Percentiles rank a stretch among this genome's conserved stretches.
These are phyloP conservation scores for Paracanthobrama guichenoti DNA, from an alignment of 2,113 vertebrate genomes.

Conservation along the genomic window DNA sequence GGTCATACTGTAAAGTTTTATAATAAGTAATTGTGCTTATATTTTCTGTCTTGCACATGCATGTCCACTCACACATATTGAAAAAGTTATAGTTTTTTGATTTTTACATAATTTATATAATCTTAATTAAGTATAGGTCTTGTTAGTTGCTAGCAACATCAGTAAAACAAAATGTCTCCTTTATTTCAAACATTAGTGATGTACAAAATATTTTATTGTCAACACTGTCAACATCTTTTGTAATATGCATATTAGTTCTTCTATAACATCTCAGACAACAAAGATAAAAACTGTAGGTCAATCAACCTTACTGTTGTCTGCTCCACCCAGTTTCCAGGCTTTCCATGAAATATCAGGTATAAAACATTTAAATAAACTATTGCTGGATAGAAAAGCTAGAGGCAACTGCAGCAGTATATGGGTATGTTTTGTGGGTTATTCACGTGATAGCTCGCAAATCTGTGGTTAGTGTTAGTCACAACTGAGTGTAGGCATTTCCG, in stretches of 20 bases:
- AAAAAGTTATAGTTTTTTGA: not conserved
- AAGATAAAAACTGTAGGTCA: not conserved
- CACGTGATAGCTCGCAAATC: not conserved
- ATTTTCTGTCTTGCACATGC: not conserved
- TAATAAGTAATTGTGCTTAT: not conserved
- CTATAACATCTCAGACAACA: not conserved
- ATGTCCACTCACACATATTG: not conserved
- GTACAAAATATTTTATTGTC: not conserved
- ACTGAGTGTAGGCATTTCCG: not conserved
- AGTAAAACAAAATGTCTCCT: not conserved
- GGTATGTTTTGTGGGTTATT: not conserved
- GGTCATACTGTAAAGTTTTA: too few relatives aligned
- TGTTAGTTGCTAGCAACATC: not conserved
- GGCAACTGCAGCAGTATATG: not conserved
- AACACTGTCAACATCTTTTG: not conserved
- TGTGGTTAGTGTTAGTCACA: not conserved
- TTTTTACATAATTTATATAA: too few relatives aligned
- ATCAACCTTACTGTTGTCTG: not conserved
- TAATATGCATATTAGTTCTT: not conserved
- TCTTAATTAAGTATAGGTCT: not conserved
- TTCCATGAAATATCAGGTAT: not conserved
- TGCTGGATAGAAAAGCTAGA: not conserved
- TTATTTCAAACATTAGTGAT: not conserved
- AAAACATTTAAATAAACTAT: not conserved
- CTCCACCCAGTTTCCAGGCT: not conserved